A percentile compares a stretch with the other conserved stretches of the same genome.
Conservation (phyloP, 2,888 invertebrate species). For the Cephus spinipes region DNA sequence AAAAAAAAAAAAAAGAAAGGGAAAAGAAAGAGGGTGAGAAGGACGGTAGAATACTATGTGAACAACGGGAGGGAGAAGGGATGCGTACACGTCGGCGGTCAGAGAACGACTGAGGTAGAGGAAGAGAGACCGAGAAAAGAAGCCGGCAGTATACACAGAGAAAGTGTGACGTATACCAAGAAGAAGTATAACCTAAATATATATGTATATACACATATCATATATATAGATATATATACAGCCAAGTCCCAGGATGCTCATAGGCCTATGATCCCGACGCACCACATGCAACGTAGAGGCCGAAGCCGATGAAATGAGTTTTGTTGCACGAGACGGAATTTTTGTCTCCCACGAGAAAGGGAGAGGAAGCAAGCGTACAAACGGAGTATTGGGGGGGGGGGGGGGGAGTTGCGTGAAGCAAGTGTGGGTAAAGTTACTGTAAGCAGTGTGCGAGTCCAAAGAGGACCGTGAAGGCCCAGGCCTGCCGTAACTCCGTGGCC, state of each 20-base stretch:
- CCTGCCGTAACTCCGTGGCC: neutral
- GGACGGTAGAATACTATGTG: neutral
- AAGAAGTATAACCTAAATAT: neutral
- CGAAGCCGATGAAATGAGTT: constrained; percentile 18
- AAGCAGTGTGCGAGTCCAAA: neutral
- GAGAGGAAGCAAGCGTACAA: neutral
- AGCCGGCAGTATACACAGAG: neutral
- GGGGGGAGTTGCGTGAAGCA: no score
- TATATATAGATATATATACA: neutral
- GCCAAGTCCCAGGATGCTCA: neutral
- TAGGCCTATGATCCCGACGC: constrained; percentile 1
- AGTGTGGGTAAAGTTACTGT: neutral
- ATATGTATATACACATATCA: neutral
- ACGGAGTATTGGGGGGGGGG: neutral
- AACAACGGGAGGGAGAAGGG: neutral
- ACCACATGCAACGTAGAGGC: constrained; percentile 1
- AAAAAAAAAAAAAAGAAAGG: constrained; percentile 9
- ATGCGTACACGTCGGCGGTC: neutral
- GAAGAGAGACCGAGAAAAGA: constrained; percentile 11
- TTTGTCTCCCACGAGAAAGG: constrained; percentile 26
- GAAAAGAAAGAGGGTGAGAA: constrained; percentile 1
- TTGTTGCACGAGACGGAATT: constrained; percentile 27
- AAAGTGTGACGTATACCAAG: neutral
- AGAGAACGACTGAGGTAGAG: constrained; percentile 1
- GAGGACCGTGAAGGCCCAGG: neutral